Evolutionary conservation across 2,113 vertebrate species (phyloP), one percentile per base, ranked within the genome.

Genomic region (Rhea americana): DNA sequence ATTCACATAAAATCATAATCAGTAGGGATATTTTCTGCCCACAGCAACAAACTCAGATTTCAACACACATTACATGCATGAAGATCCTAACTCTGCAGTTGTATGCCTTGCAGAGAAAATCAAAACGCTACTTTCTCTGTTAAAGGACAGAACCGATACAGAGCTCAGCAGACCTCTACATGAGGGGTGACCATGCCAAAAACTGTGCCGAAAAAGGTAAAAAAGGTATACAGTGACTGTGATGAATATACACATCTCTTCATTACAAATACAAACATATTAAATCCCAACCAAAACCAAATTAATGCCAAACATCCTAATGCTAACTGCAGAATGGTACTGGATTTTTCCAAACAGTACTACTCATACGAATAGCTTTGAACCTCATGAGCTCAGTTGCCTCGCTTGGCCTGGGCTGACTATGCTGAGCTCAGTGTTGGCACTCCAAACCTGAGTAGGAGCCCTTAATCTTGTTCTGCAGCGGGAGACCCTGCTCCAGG

Each of bases 21-120:
- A 26, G 41, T n/a, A 66, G 50, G 26, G 26, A 76, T 75, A 20
- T 48, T 48, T 92, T 82, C 87, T 96, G 55, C 53, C 72, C 92
- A 71, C 3, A 75, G 32, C 17, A 80, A 25, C 13, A 82, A 59
- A 22, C 67, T 80, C 41, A 65, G 32, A 56, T 70, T 84, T 24
- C n/a, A 56, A 91, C 28, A 88, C 39, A 63, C 47, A 7, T 19
- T 39, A 67, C 35, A 62, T 41, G n/a, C 28, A 37, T 1, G 8
- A 77, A 15, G 47, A 71, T n/a, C 25, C 66, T 32, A 73, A 66
- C 32, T 75, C 15, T 32, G 70, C 77, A 91, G 35, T 62, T 88
- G 32, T 18, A 16, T 41, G 51, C 65, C 76, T 63, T 81, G 37
- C 58, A 61, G 81, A 85, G 39, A 59, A 13, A 55, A 75, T 10